phyloP scores from a whole-genome alignment of 2,888 invertebrate species.

The Scaeva pyrastri region DNA sequence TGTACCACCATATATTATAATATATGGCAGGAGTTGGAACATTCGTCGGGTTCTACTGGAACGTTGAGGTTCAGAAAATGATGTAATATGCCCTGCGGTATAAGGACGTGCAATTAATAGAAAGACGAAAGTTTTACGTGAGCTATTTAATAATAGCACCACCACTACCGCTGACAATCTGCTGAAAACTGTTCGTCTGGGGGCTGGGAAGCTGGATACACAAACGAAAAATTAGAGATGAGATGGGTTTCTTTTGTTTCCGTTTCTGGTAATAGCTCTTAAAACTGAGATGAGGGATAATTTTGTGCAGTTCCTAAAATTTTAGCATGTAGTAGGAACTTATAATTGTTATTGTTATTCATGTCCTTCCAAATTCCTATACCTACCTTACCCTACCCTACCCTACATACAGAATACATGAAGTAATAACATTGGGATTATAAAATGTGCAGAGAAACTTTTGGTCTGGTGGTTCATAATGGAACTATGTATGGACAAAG shows the following conservation, averaged over 20 bases:
- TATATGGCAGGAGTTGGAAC: not conserved
- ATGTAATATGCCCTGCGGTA: conserved; percentile 17
- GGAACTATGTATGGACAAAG: not conserved
- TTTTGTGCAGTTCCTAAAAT: conserved; percentile 13
- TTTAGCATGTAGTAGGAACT: conserved; percentile 5
- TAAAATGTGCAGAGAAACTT: conserved; percentile 5
- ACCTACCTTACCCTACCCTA: no score
- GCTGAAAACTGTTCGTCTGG: not conserved
- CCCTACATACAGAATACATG: no score
- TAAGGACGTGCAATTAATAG: conserved; percentile 25
- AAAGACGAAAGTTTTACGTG: conserved; percentile 26
- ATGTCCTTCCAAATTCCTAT: not conserved
- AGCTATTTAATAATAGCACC: conserved; percentile 28
- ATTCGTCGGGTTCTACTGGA: not conserved
- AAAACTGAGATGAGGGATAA: conserved; percentile 20
- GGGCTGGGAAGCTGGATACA: not conserved
- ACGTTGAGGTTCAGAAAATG: conserved; percentile 22
- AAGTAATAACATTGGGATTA: not conserved
- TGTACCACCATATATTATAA: not conserved
- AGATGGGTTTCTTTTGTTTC: not conserved
- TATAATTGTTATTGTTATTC: conserved; percentile 4
- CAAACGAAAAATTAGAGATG: not conserved
- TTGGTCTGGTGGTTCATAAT: not conserved
- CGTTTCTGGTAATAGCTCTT: not conserved
- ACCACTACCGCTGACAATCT: not conserved